Base-by-base conservation (phyloP, 2,888 invertebrate species). In the Xanthorhoe spadicearia region DNA sequence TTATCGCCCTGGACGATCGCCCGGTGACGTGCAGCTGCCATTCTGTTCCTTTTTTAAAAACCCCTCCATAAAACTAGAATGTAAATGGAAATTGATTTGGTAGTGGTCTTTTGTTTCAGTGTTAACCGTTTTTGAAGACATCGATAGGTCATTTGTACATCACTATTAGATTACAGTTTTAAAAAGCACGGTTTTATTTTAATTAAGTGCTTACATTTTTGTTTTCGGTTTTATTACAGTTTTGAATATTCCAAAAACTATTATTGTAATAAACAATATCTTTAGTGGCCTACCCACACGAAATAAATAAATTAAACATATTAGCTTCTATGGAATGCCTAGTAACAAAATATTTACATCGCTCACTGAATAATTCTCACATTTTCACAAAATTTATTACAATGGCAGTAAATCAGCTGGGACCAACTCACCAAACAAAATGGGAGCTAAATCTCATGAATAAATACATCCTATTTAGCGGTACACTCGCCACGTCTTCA, bases 401-500 rank as follows among this genome's bases (percentile, higher is more conserved):
- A 78, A 83, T 84, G 82, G 85, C 88, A 84, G 87, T 92, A 91
- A 92, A 92, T 92, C 91, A 90, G 89, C 85, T 83, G 85, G 83
- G 85, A 85, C 86, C 86, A 86, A 87, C 88, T 86, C 85, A 86
- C 90, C 86, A 89, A 90, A 91, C 89, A 89, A 88, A 90, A 91
- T 90, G 87, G 90, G 86, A 88, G 87, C 86, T 82, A 84, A 83
- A 82, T 77, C 89, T 93, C 92, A 92, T 92, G 92, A 92, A 93
- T 93, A 92, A 92, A 92, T 90, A 92, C 92, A 92, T 89, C 84
- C 90, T 92, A 93, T 92, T 93, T 92, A 92, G 89, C 91, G 90
- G 86, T 86, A 87, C 88, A 84, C 84, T 86, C 86, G 77, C 83
- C 84, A 81, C 81, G 82, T 86, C 84, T 84, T 83, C 79, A 78